Evolutionary conservation across 1,140 invertebrate genomes (phyloP), one percentile per base, ranked within the genome.

Genomic region (Bombus consobrinus): DNA sequence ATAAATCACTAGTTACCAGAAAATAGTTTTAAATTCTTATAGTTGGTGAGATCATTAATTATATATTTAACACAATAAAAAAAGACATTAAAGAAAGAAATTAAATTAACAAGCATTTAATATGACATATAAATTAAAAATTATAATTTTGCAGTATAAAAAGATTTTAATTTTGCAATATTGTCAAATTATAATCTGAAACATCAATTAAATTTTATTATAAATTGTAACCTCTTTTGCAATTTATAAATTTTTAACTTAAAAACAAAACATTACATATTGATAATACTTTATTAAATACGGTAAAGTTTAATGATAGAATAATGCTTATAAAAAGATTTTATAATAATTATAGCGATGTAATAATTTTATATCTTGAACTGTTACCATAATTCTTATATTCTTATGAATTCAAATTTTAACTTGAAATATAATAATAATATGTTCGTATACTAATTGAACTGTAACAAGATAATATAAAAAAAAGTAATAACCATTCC

Each of bases 201-300:
- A n/a, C 28, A 34, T 75, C 4, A 81, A 81, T 18, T 71, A 22
- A 39, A n/a, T 53, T 34, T 81, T 81, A 41, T 41, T 81, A 53
- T 47, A 69, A 69, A 28, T 47, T 22, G 18, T 81, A 72, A 81
- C 41, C 62, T 47, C 13, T 34, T 68, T 43, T 15, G n/a, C 1
- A 9, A 62, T 41, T 77, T 53, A 25, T 75, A 41, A 1, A n/a
- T 41, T 22, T 57, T 57, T 76, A 59, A 64, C 12, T 43, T 13
- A 8, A 53, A 69, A 12, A n/a, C 10, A 37, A 69, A 4, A 80
- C 2, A 25, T 59, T 59, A 37, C 25, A 59, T 28, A 47, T 34
- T 34, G 0, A 68, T 18, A 28, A 22, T 8, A 53, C 18, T 53
- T 53, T 22, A 34, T 79, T 37, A 28, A 34, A 25, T 34, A 69